Evolutionary conservation across 2,113 vertebrate species (phyloP), one percentile per base, ranked within the genome.

Genomic region (Odontesthes bonariensis): DNA sequence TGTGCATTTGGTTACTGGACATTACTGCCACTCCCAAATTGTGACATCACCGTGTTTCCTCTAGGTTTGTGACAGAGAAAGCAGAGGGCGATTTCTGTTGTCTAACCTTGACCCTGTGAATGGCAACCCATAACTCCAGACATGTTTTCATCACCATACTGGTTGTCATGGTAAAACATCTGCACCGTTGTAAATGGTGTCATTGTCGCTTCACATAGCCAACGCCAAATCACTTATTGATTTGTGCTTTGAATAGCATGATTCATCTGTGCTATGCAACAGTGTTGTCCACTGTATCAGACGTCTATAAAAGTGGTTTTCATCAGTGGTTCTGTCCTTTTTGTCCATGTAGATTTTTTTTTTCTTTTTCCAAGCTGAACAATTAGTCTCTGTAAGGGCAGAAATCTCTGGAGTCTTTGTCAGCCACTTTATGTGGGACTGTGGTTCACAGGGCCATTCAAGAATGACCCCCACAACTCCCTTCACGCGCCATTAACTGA

Each of bases 81-180:
- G 75, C 68, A 52, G 27, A 77, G 27, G 75, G 79, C 23, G 0
- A 47, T 54, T 32, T 40, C 67, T 68, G 49, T 85, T 82, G 78
- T 90, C 86, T 82, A 82, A 85, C 83, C 81, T 85, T 88, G 87
- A 91, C 82, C 78, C 84, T 51, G 46, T 70, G 73, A 76, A 44
- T 46, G 68, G 68, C 80, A 75, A 78, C 86, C 83, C 80, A 70
- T 78, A 83, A 87, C 81, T 73, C 72, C 53, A 61, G 22, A 71
- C 57, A 77, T 79, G 53, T 93, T 91, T 88, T 67, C 75, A 73
- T 82, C 86, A 87, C 81, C 81, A 77, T 33, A 69, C 60, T 52
- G 82, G 89, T 94, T 83, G 91, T 83, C 93, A 92, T 93, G 92
- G 93, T 73, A 79, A 93, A 89, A 93, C 92, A 94, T 94, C 94